phyloP scores from a whole-genome alignment of 2,113 vertebrate species.

The Platycercus adscitus region DNA sequence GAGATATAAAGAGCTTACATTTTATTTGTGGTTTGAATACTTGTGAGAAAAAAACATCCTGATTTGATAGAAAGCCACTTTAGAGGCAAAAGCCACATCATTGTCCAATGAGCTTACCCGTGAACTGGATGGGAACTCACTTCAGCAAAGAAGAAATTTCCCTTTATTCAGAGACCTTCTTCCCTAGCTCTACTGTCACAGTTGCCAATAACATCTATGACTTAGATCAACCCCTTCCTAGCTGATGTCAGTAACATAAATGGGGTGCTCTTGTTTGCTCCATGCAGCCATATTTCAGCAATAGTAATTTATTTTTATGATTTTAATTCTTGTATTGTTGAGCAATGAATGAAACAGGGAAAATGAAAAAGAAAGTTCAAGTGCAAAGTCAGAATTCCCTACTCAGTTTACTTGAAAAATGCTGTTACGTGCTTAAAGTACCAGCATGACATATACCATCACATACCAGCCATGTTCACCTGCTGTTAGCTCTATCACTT shows the following conservation, averaged over 20 bases:
- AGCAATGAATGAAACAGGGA: background rate
- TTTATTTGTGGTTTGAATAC: background rate
- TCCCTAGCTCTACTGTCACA: background rate
- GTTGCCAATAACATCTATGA: background rate
- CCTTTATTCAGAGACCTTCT: background rate
- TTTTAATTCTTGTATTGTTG: background rate
- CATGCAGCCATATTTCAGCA: background rate
- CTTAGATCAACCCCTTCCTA: background rate
- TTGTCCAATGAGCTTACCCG: background rate
- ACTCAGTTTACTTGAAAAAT: background rate
- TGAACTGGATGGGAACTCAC: background rate
- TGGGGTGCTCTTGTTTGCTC: background rate
- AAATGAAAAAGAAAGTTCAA: background rate
- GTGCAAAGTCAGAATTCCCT: background rate
- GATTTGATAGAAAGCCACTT: background rate
- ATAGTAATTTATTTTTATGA: background rate
- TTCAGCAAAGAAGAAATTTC: background rate
- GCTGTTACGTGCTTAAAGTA: background rate
- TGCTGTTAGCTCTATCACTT: background rate
- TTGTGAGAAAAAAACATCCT: background rate
- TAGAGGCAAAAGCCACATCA: background rate
- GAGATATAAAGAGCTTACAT: background rate
- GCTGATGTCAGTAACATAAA: background rate
- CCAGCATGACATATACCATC: background rate
- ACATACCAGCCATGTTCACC: background rate